Evolutionary conservation across 2,888 invertebrate genomes (phyloP), one percentile per base, ranked within the genome.

Genomic region (Anorthoa munda): DNA sequence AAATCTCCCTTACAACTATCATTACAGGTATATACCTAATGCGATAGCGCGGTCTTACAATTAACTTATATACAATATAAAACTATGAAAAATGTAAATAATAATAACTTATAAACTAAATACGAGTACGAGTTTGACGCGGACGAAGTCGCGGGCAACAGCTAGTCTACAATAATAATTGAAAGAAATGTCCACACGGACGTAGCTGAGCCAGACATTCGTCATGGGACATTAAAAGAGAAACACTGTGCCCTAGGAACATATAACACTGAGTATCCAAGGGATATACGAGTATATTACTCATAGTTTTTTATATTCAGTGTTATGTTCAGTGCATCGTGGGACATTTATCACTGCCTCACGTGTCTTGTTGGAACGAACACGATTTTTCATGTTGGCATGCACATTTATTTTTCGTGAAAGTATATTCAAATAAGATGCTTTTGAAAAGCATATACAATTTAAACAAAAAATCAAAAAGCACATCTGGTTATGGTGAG

Each of bases 281-380:
- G 21, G 48, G 15, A 45, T 60, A n/a, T 31, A 53, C 21, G 21
- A 4, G 21, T n/a, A 58, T 31, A 79, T 70, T 4, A 79, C 50
- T 78, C 79, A 77, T 46, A 50, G n/a, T 56, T 61, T 61, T 55
- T 53, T 65, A 56, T 72, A 65, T 7, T 7, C 59, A 50, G 39
- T n/a, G 39, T 79, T 21, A 21, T 67, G 63, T 84, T 67, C 72
- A 68, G 51, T 73, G 56, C 59, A 71, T 55, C 17, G 26, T 26
- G 11, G 15, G 21, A 58, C 83, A 78, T 85, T 72, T 65, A 67
- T 85, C 77, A 68, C 67, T 50, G 67, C 66, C 39, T 23, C 64
- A 51, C 61, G 59, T 60, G 64, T 39, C 48, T 74, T 46, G 39
- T 18, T 61, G 50, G 53, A 64, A 64, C 13, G 12, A 31, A 53